These are phyloP conservation scores for Formicarius rufipectus DNA, from an alignment of 2,113 vertebrate species.

Conservation along the genomic window DNA sequence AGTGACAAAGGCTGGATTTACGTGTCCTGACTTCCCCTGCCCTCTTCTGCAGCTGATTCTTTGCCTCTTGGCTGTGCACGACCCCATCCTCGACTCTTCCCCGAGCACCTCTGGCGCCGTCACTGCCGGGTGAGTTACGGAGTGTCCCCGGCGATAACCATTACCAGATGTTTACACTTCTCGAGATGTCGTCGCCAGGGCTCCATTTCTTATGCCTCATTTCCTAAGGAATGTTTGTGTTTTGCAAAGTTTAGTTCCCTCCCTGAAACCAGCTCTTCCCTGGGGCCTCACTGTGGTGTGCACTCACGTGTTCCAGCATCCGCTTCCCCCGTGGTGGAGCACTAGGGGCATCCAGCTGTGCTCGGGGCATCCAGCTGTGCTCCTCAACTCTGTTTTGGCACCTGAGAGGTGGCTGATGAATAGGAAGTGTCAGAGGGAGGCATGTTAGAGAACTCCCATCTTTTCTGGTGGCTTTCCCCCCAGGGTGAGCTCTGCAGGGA, in stretches of 20 bases:
- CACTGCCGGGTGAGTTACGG: not conserved
- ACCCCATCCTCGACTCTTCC: not conserved
- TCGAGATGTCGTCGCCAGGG: not conserved
- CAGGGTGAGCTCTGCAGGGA: fast-evolving
- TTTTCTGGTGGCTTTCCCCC: not conserved
- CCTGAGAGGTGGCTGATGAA: not conserved
- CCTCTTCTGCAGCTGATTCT: not conserved
- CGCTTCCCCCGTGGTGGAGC: fast-evolving
- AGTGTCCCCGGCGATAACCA: not conserved
- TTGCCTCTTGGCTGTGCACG: not conserved
- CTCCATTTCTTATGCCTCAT: not conserved
- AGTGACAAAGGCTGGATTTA: not conserved
- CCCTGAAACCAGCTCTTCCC: not conserved
- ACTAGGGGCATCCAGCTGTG: not conserved
- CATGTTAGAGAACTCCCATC: not conserved
- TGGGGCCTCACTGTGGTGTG: fast-evolving
- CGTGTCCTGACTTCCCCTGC: not conserved
- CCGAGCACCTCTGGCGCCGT: not conserved
- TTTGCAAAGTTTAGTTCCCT: not conserved
- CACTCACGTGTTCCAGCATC: fast-evolving
- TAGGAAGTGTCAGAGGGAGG: not conserved
- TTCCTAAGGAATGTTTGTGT: not conserved
- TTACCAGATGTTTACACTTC: conserved; percentile 20
- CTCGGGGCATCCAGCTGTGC: not conserved
- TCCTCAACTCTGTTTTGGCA: not conserved